phyloP scores from a whole-genome alignment of 2,797 vertebrate species.

The Mus caroli region DNA sequence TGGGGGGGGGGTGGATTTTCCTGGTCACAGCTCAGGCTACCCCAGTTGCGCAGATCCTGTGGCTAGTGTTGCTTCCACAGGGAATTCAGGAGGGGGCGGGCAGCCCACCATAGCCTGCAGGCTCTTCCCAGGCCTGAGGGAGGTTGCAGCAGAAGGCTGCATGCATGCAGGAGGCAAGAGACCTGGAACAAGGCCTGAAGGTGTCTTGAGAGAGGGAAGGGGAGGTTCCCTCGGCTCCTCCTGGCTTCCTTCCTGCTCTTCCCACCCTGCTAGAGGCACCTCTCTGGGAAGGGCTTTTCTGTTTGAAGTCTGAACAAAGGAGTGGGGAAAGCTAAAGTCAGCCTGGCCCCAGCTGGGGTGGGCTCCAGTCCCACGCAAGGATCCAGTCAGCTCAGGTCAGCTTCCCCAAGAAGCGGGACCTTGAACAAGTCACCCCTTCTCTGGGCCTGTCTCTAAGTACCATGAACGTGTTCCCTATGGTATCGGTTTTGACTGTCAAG shows the following conservation, averaged over 20 bases:
- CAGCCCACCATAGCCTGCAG: not conserved
- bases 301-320: conserved; percentile 67
- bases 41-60: not conserved
- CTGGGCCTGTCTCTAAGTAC: not conserved
- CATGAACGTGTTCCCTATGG: not conserved
- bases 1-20: not conserved
- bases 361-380: not conserved
- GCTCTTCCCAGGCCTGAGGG: conserved; percentile 22
- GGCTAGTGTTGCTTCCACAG: not conserved
- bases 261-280: not conserved
- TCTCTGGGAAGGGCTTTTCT: conserved; percentile 53
- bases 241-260: conserved; percentile 35
- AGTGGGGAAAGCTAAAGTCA: conserved; percentile 8
- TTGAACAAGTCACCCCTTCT: conserved; percentile 49
- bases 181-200: conserved; percentile 42
- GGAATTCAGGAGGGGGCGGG: not conserved
- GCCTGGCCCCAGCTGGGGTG: not conserved
- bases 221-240: not conserved
- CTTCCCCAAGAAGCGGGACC: not conserved
- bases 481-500: not conserved
- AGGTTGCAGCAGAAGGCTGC: conserved; percentile 55
- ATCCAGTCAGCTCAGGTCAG: not conserved
- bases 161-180: not conserved
- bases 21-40: not conserved
- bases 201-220: not conserved